Base-by-base conservation (phyloP, 2,888 invertebrate genomes). In the Scaptomyza reducta region DNA sequence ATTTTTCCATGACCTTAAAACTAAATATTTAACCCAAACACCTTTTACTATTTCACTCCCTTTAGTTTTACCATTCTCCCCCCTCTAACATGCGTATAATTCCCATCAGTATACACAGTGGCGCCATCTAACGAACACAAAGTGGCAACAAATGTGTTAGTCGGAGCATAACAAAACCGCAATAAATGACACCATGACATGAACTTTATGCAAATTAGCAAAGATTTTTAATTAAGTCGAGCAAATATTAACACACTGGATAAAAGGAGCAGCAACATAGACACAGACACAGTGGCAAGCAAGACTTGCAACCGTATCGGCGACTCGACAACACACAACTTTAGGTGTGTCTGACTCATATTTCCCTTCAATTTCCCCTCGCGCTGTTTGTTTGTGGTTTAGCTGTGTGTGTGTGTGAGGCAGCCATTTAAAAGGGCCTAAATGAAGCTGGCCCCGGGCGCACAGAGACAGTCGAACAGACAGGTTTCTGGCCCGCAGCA, bases 221-320 rank as follows among this genome's bases (percentile, higher is more conserved):
- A 79, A 83, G 86, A 87, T 79, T 87, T 89, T 87, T 89, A 89
- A 89, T 90, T 89, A 89, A 89, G 84, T 88, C 70, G 77, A 67
- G 89, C 77, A 88, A 89, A 89, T 90, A 89, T 87, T 88, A 89
- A 74, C 84, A 80, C 70, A 79, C 67, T 74, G 75, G 68, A 53
- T 56, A 45, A 18, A 47, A 29, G 60, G 44, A 42, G 64, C 13
- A 33, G 33, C 33, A 13, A 29, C 5, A 29, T 3, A 25, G 25
- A 25, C 3, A 25, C 6, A 29, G 27, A 7, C 27, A 6, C n/a
- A n/a, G n/a, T n/a, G 27, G 27, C 27, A 10, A 14, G 14, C 38
- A 38, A 27, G 14, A 31, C 16, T 6, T n/a, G 11, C 35, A 22
- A n/a, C 31, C 33, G 10, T 33, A 35, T 22, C 16, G 29, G 18